A percentile compares a stretch with the other conserved stretches of the same genome.
Conservation (phyloP, 2,797 vertebrate species). For the Lutjanus campechanus region DNA sequence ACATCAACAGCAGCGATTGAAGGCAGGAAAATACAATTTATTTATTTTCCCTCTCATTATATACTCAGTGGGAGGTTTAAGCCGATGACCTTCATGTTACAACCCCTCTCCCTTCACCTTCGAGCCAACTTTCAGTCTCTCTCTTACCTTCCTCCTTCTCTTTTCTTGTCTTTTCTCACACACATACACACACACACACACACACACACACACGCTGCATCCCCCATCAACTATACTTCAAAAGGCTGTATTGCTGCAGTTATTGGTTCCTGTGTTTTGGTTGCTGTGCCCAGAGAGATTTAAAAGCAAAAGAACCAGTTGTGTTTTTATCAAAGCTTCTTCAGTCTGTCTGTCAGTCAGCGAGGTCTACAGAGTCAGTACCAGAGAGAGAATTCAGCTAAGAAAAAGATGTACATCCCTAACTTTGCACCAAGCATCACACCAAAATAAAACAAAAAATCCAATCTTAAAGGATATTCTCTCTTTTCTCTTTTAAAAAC, state of each 20-base stretch:
- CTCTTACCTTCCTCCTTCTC: conserved; percentile 23
- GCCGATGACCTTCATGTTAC: conserved; percentile 59
- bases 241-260: conserved; percentile 65
- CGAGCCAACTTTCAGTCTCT: conserved; percentile 21
- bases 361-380: conserved; percentile 61
- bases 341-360: conserved; percentile 67
- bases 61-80: conserved; percentile 38
- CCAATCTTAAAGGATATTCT: conserved; percentile 29
- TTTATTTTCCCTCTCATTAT: conserved; percentile 61
- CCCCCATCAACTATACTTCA: conserved; percentile 66
- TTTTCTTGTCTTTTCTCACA: conserved; percentile 24
- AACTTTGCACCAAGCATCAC: conserved; percentile 39
- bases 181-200: conserved; percentile 15
- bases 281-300: conserved; percentile 74
- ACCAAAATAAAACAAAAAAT: conserved; percentile 50
- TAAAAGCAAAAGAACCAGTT: conserved; percentile 73
- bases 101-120: conserved; percentile 39
- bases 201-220: conserved; percentile 30
- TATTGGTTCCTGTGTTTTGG: conserved; percentile 78
- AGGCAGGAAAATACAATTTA: conserved; percentile 37
- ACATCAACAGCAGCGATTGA: conserved; percentile 45
- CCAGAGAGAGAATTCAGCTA: conserved; percentile 56
- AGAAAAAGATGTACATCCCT: conserved; percentile 47
- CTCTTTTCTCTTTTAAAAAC: conserved; percentile 28
- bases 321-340: conserved; percentile 77